Evolutionary conservation across 1,140 invertebrate genomes (phyloP), one percentile per base, ranked within the genome.

Genomic region (Drosophila micromelanica): DNA sequence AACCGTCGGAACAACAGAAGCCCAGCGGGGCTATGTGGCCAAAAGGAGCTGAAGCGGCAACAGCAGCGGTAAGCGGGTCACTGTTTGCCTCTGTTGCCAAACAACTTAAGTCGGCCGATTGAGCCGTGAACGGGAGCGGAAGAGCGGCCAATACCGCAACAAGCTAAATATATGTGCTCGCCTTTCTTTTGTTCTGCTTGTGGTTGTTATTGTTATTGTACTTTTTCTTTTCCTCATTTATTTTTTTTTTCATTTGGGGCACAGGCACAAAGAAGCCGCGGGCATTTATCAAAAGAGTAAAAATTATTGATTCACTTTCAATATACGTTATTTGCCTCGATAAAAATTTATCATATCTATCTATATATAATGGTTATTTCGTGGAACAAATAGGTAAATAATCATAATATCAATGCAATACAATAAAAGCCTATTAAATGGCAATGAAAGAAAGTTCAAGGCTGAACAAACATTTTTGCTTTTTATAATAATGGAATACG

Each of bases 91-190:
- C 8, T 5, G 20, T 17, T 48, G 46, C 46, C 20, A 20, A 13
- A 30, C 5, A 49, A 30, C 46, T 49, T 49, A 49, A 30, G 8
- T 23, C 40, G 54, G n/a, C 38, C n/a, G 7, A 2, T 6, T 32
- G 30, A 32, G 7, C 5, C 17, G 17, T 1, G 17, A 15, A 9
- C 5, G 17, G 15, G 43, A 20, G 8, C 1, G 32, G 7, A 8
- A 35, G 8, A 35, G 43, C 45, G 57, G 37, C 77, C 62, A 75
- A 71, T 73, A 78, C 81, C 81, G 65, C 81, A 86, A 87, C 78
- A 87, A 86, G 81, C 82, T 75, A 87, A 86, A 87, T 86, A 81
- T 81, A 81, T 85, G 78, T 85, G 78, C 65, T 78, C 70, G 70
- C 49, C 60, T 78, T 76, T 75, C 65, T 62, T 78, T 81, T 54